Conservation (phyloP, 2,888 invertebrate genomes). For the Calameuta pallipes region DNA sequence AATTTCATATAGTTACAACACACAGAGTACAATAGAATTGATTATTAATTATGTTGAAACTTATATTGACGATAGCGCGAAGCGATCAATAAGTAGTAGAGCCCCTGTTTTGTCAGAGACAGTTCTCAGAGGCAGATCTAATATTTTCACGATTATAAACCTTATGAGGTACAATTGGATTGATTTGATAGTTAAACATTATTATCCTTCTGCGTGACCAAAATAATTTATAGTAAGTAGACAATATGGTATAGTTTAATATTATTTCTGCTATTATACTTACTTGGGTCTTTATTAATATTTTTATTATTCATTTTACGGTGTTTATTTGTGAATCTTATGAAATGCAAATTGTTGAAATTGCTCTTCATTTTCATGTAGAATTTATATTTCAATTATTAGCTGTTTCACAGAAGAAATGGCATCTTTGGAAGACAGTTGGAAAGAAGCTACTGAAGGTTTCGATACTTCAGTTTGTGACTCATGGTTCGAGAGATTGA, state of each 20-base stretch:
- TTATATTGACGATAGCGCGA: slow-evolving; percentile 26
- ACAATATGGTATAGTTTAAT: background rate
- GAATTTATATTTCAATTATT: background rate
- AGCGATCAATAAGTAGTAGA: slow-evolving; percentile 40
- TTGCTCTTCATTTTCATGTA: background rate
- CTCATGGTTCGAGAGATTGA: slow-evolving; percentile 63
- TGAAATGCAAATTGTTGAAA: background rate
- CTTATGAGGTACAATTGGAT: background rate
- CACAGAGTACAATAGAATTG: background rate
- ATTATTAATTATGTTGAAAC: slow-evolving; percentile 1
- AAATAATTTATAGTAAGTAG: background rate
- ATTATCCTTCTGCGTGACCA: background rate
- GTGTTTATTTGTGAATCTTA: background rate
- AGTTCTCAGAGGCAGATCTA: background rate
- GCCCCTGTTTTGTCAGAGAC: slow-evolving; percentile 33
- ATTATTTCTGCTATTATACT: background rate
- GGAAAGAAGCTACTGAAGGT: slow-evolving; percentile 61
- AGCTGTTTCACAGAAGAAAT: slow-evolving; percentile 36
- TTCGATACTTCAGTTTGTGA: slow-evolving; percentile 54
- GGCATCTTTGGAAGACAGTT: slow-evolving; percentile 59
- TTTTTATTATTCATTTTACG: background rate
- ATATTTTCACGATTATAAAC: background rate
- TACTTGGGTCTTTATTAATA: background rate
- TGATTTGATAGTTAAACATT: background rate
- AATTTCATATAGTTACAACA: background rate